Percentiles rank a stretch among this genome's conserved stretches.
phyloP scores from a whole-genome alignment of 1,140 invertebrate genomes.

The Colletes latitarsis region DNA sequence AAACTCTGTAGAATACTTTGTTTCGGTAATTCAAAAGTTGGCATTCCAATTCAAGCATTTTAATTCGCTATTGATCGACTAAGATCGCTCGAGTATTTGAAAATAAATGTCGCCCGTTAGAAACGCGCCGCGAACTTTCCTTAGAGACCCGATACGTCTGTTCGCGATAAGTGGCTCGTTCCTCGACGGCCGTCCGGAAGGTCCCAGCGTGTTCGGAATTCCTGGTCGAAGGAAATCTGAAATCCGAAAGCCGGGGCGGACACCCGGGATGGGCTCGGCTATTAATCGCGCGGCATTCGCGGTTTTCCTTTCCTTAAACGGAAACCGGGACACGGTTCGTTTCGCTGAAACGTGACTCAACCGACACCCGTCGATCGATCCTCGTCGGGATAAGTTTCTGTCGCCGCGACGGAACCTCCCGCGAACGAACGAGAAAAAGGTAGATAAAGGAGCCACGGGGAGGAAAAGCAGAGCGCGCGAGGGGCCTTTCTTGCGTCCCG shows the following conservation, averaged over 20 bases:
- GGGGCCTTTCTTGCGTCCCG: conserved; percentile 23
- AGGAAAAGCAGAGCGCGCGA: conserved; percentile 35
- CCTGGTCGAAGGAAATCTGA: neutral
- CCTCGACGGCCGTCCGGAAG: too few relatives aligned
- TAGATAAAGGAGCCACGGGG: neutral
- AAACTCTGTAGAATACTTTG: too few relatives aligned
- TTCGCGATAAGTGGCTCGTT: too few relatives aligned
- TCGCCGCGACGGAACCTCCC: neutral
- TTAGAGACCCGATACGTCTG: too few relatives aligned
- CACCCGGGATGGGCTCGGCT: neutral
- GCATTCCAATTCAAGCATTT: too few relatives aligned
- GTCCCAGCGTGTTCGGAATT: neutral
- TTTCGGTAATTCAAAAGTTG: too few relatives aligned
- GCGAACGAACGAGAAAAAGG: neutral
- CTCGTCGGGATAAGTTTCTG: conserved; percentile 8
- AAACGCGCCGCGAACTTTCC: too few relatives aligned
- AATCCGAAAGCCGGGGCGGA: neutral
- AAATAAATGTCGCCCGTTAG: too few relatives aligned
- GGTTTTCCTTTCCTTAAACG: conserved; percentile 15
- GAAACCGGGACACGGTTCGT: neutral
- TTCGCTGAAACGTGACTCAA: neutral
- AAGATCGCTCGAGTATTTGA: too few relatives aligned
- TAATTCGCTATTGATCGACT: too few relatives aligned
- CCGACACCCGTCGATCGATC: conserved; percentile 34
- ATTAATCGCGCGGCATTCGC: neutral